These are phyloP conservation scores for Dryococelus australis DNA, from an alignment of 2,888 invertebrate genomes.

Conservation along the genomic window DNA sequence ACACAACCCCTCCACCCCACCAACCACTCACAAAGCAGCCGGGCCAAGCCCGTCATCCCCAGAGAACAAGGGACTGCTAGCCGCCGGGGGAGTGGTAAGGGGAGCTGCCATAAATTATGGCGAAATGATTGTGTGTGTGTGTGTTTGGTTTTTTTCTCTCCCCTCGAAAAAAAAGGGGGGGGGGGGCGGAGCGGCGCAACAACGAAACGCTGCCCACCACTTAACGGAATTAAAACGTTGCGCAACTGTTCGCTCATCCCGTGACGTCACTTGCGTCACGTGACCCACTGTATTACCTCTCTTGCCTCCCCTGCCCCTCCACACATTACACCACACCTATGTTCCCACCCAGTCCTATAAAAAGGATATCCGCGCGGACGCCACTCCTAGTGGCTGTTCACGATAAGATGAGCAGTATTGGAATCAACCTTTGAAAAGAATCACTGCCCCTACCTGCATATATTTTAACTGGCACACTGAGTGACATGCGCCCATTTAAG, in stretches of 20 bases:
- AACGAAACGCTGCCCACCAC: constrained; percentile 19
- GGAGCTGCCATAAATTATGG: neutral
- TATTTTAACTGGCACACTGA: too few species aligned
- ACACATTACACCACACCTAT: neutral
- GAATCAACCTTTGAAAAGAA: too few species aligned
- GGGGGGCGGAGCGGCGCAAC: neutral
- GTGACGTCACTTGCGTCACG: constrained; percentile 13
- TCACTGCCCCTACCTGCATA: too few species aligned
- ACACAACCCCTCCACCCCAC: neutral
- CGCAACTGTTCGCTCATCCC: constrained; percentile 18
- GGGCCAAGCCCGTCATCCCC: neutral
- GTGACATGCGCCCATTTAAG: too few species aligned
- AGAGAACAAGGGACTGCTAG: neutral
- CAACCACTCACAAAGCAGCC: neutral
- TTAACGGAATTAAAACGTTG: constrained; percentile 29
- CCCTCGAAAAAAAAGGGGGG: neutral
- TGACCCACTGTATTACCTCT: constrained; percentile 10
- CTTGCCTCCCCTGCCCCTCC: neutral
- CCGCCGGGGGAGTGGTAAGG: neutral
- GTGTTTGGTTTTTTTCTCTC: neutral
- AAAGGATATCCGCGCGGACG: neutral
- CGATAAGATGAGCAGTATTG: too few species aligned
- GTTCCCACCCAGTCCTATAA: neutral
- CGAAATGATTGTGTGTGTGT: neutral
- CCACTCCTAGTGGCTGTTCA: too few species aligned